A percentile compares a stretch with the other conserved stretches of the same genome.
phyloP scores from a whole-genome alignment of 2,797 vertebrate genomes.

The Gallinago solitaria region DNA sequence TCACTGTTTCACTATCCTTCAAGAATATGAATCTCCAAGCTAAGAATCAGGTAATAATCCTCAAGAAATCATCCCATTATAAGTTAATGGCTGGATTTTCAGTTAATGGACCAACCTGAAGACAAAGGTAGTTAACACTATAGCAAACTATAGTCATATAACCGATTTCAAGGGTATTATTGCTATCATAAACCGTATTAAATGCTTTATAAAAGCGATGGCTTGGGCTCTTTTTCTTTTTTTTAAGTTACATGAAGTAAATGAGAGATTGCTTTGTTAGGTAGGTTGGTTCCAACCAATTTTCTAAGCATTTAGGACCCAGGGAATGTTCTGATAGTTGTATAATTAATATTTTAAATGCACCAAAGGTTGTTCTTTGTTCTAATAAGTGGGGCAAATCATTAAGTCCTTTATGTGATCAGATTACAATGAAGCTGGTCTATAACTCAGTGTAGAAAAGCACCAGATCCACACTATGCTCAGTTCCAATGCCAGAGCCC shows the following conservation, averaged over 20 bases:
- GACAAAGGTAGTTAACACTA: slow-evolving; percentile 56
- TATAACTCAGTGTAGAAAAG: neutral
- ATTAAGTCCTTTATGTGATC: neutral
- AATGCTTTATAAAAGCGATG: slow-evolving; percentile 55
- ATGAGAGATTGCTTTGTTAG: slow-evolving; percentile 41
- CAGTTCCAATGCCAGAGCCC: neutral
- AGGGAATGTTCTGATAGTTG: neutral
- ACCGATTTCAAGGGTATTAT: slow-evolving; percentile 58
- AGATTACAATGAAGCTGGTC: neutral
- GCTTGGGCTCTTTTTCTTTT: neutral
- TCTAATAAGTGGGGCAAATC: neutral
- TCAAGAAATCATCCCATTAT: slow-evolving; percentile 44
- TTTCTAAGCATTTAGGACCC: slow-evolving; percentile 46
- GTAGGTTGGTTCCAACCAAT: slow-evolving; percentile 38
- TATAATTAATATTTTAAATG: slow-evolving; percentile 46
- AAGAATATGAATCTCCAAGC: slow-evolving; percentile 19
- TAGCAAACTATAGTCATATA: slow-evolving; percentile 60
- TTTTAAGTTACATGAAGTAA: neutral
- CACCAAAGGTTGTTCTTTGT: neutral
- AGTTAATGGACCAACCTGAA: slow-evolving; percentile 44
- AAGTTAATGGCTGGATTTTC: slow-evolving; percentile 40
- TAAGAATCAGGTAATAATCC: slow-evolving; percentile 29
- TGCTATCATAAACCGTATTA: slow-evolving; percentile 45
- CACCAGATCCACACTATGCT: neutral
- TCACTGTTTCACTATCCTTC: neutral